Percentiles rank a stretch among this genome's conserved stretches.
These are phyloP conservation scores for Epirrhoe tristata DNA, from an alignment of 2,888 invertebrate genomes.

Conservation along the genomic window DNA sequence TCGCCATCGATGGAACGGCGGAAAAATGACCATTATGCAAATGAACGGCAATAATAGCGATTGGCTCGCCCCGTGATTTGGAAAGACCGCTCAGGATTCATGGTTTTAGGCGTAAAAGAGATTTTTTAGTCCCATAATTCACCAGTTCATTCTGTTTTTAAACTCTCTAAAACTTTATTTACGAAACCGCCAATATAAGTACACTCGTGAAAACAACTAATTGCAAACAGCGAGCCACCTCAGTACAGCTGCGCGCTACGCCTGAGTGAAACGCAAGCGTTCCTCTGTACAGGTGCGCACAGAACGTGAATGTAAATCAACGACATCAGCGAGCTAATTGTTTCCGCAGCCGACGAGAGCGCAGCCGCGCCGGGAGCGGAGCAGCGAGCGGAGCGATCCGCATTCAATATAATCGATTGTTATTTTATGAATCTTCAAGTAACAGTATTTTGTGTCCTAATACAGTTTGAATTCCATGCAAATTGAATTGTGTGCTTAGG, in stretches of 20 bases:
- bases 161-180: not conserved
- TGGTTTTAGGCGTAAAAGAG: conserved; percentile 6
- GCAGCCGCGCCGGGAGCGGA: conserved; percentile 5
- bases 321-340: conserved; percentile 45
- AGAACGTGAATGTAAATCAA: conserved; percentile 44
- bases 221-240: not conserved
- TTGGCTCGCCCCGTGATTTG: conserved; percentile 30
- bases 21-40: conserved; percentile 46
- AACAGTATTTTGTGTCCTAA: too few species aligned
- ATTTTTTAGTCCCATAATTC: not conserved
- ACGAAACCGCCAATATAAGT: not conserved
- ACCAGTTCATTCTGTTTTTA: not conserved
- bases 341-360: conserved; percentile 35
- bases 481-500: too few species aligned
- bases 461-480: too few species aligned
- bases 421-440: too few species aligned
- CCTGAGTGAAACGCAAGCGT: not conserved
- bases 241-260: not conserved
- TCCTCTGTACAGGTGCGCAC: conserved; percentile 29
- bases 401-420: not conserved
- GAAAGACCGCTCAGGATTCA: conserved; percentile 11
- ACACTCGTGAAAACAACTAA: conserved; percentile 1
- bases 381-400: conserved; percentile 2
- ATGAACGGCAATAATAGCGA: conserved; percentile 43
- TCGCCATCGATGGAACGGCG: conserved; percentile 36